Evolutionary conservation across 2,797 vertebrate genomes (phyloP).

Genomic region (Tragopan temminckii): DNA sequence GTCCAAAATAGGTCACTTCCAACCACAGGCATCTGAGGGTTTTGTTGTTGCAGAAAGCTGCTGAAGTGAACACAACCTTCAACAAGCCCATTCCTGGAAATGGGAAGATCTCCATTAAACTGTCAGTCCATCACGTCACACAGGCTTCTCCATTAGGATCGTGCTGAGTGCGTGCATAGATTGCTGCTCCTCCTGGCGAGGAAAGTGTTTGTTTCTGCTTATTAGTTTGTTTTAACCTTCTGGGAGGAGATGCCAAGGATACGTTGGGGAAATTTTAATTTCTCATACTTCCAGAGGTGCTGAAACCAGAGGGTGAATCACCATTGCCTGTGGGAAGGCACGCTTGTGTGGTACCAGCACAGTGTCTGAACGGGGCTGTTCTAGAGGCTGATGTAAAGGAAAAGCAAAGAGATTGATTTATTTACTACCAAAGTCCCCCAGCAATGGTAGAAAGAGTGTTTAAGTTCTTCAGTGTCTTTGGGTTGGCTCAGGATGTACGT

Average conservation of each 20-base stretch:
- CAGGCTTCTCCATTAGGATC: not conserved
- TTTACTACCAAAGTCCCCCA: not conserved
- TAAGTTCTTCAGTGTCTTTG: not conserved
- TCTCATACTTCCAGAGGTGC: not conserved
- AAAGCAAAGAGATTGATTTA: not conserved
- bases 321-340: not conserved
- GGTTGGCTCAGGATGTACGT: not conserved
- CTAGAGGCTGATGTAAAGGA: not conserved
- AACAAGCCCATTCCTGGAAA: not conserved
- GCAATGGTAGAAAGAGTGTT: not conserved
- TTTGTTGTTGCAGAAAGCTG: not conserved
- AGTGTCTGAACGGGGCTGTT: rapidly evolving
- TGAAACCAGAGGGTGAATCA: not conserved
- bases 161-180: rapidly evolving
- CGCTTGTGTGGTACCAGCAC: rapidly evolving
- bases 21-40: not conserved
- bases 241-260: not conserved
- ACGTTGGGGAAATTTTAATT: not conserved
- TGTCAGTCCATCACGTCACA: not conserved
- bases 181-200: not conserved
- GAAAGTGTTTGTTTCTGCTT: not conserved
- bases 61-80: not conserved
- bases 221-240: not conserved
- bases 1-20: not conserved
- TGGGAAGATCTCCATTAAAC: not conserved